phyloP scores from a whole-genome alignment of 2,113 vertebrate species.

The Rhadina sibilatrix region DNA sequence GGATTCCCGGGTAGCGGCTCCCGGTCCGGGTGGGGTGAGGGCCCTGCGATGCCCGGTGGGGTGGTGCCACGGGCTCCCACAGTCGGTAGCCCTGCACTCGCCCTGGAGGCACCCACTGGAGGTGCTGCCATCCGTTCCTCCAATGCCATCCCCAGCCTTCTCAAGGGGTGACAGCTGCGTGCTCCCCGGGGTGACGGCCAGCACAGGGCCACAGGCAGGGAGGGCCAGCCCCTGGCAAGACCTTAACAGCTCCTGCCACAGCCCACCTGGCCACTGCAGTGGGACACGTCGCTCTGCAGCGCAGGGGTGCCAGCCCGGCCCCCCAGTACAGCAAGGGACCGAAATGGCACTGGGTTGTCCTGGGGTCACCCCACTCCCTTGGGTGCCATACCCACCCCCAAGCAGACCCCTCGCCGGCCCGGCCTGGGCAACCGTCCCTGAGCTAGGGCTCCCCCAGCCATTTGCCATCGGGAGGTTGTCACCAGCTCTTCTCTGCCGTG shows the following conservation, averaged over 20 bases:
- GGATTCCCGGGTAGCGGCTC: not conserved
- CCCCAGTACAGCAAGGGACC: not conserved
- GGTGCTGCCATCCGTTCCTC: not conserved
- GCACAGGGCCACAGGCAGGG: not conserved
- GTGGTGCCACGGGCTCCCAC: not conserved
- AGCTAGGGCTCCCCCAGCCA: not conserved
- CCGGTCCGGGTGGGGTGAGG: not conserved
- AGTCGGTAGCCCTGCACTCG: not conserved
- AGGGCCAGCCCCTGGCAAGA: not conserved
- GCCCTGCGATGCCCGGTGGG: not conserved
- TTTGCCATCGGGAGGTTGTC: not conserved
- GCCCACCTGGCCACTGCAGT: not conserved
- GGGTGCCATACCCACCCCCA: not conserved
- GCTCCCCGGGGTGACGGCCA: not conserved
- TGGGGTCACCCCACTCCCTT: not conserved
- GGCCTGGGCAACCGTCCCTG: rapidly evolving
- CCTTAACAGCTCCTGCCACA: not conserved
- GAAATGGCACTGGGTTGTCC: not conserved
- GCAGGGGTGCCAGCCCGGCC: not conserved
- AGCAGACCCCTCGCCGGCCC: rapidly evolving
- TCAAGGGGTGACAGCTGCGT: not conserved
- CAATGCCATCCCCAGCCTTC: not conserved
- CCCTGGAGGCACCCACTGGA: not conserved
- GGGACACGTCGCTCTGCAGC: not conserved
- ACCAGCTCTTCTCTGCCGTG: not conserved